Conservation (phyloP, 2,113 vertebrate genomes). For the Butorides virescens region DNA sequence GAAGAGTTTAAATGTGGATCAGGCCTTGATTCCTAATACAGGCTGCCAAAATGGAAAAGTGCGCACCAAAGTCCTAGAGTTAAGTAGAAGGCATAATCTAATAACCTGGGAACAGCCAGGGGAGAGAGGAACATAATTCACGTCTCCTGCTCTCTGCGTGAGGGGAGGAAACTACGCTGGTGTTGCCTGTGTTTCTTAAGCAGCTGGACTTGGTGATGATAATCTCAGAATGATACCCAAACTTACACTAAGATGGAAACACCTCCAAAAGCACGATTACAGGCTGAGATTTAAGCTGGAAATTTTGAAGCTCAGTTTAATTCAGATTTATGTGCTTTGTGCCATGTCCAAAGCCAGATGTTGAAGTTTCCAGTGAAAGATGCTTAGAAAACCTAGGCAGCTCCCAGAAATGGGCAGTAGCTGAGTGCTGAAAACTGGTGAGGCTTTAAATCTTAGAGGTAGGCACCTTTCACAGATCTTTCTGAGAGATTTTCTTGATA, state of each 20-base stretch:
- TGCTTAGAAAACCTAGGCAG: not conserved
- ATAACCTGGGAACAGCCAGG: not conserved
- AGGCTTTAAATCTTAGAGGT: not conserved
- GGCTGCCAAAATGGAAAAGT: not conserved
- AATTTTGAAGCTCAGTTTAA: not conserved
- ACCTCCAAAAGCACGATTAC: not conserved
- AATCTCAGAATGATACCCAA: not conserved
- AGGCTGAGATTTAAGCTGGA: not conserved
- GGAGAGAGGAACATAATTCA: accelerated
- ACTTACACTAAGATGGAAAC: not conserved
- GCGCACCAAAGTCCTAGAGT: not conserved
- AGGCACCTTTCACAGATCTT: not conserved
- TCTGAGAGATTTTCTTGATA: not conserved
- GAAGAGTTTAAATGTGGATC: not conserved
- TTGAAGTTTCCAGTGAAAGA: not conserved
- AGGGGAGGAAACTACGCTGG: not conserved
- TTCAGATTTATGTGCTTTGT: not conserved
- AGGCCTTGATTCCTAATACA: not conserved
- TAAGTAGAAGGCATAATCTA: not conserved
- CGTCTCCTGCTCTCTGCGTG: not conserved
- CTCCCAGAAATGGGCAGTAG: not conserved
- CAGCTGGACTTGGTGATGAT: not conserved
- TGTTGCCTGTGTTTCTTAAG: not conserved
- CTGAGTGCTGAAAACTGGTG: not conserved
- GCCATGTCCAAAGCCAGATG: not conserved